A percentile compares a stretch with the other conserved stretches of the same genome.
Evolutionary conservation across 2,888 invertebrate genomes (phyloP).

Genomic region (Pandemis cinnamomeana): DNA sequence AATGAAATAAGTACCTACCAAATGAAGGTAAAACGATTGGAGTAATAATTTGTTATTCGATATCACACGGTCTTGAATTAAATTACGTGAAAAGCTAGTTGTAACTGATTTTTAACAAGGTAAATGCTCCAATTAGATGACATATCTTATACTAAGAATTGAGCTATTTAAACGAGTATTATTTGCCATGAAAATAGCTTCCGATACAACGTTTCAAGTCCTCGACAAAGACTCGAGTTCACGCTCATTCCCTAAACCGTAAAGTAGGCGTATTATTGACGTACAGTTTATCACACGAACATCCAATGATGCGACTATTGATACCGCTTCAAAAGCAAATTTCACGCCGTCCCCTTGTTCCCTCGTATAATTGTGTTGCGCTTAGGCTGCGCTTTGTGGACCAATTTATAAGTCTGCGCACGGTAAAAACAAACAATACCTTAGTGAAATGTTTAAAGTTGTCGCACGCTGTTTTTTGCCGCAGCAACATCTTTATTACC

Average conservation of each 20-base stretch:
- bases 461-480: conserved; percentile 71
- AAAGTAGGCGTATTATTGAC: conserved; percentile 73
- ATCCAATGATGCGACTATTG: conserved; percentile 76
- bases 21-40: too few relatives aligned
- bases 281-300: conserved; percentile 73
- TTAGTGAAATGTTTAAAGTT: conserved; percentile 64
- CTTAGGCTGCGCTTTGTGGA: conserved; percentile 61
- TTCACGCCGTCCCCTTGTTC: conserved; percentile 72
- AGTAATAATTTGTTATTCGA: too few relatives aligned
- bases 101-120: too few relatives aligned
- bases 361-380: conserved; percentile 67
- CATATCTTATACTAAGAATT: background rate
- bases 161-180: background rate
- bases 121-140: background rate
- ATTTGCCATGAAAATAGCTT: background rate
- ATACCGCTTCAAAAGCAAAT: conserved; percentile 65
- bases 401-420: conserved; percentile 60
- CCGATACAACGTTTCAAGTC: conserved; percentile 14
- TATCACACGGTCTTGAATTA: too few relatives aligned
- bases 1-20: too few relatives aligned
- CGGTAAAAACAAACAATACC: conserved; percentile 61
- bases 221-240: conserved; percentile 26
- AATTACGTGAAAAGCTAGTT: too few relatives aligned
- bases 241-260: conserved; percentile 32
- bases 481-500: conserved; percentile 55